Percentiles rank a stretch among this genome's conserved stretches.
phyloP scores from a whole-genome alignment of 2,797 vertebrate genomes.

The Rallus crepitans region DNA sequence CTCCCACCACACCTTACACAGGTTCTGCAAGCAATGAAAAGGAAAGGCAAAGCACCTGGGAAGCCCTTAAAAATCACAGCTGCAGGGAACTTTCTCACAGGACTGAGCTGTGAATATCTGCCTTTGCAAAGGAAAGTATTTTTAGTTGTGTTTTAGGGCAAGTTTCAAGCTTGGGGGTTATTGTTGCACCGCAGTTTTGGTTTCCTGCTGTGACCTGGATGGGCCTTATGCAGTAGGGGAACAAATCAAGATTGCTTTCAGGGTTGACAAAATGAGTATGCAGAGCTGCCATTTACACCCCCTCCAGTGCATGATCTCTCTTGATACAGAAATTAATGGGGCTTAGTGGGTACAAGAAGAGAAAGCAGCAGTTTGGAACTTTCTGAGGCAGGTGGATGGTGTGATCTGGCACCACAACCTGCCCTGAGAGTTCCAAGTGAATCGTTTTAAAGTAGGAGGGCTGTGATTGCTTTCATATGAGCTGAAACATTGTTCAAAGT shows the following conservation, averaged over 20 bases:
- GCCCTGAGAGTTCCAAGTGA: background rate
- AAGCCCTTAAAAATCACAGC: background rate
- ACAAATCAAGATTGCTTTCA: background rate
- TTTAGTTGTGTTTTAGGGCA: background rate
- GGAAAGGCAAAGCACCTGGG: background rate
- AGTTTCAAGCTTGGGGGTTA: background rate
- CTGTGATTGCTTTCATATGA: background rate
- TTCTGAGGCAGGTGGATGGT: background rate
- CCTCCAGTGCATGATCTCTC: background rate
- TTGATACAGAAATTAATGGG: background rate
- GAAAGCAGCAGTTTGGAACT: background rate
- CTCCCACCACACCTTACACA: rapidly evolving
- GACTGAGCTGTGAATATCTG: background rate
- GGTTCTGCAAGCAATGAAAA: background rate
- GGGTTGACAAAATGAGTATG: rapidly evolving
- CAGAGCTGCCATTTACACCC: rapidly evolving
- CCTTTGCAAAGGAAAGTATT: background rate
- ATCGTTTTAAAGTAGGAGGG: background rate
- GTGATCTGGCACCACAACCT: background rate
- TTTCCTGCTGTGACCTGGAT: background rate
- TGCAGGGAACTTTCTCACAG: background rate
- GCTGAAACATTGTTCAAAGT: background rate
- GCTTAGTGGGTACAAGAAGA: background rate
- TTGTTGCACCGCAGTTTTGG: background rate
- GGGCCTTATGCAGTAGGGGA: background rate